Percentiles rank a stretch among this genome's conserved stretches.
phyloP scores from a whole-genome alignment of 2,888 invertebrate species.

The Lamellibrachia columna region DNA sequence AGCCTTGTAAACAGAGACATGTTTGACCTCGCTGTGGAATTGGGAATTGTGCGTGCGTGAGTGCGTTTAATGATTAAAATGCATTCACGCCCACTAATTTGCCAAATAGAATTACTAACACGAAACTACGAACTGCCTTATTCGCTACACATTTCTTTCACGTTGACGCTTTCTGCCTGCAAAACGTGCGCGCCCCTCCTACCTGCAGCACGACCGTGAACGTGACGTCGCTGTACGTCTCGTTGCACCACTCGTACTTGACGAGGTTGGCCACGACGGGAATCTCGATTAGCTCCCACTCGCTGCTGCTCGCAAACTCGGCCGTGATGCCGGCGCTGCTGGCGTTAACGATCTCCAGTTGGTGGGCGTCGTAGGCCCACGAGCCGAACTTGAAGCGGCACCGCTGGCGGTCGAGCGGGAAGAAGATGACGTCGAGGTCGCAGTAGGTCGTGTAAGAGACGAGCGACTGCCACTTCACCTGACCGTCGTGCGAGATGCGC shows the following conservation, averaged over 20 bases:
- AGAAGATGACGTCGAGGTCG: not conserved
- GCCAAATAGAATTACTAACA: too few species aligned
- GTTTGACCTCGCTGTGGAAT: not conserved
- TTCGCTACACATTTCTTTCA: not conserved
- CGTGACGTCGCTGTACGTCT: not conserved
- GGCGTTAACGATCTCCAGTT: not conserved
- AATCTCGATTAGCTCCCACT: not conserved
- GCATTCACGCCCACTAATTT: too few species aligned
- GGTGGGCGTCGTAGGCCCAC: not conserved
- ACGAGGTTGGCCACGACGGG: not conserved
- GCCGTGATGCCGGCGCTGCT: not conserved
- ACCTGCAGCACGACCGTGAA: conserved; percentile 13
- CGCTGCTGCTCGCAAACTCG: not conserved
- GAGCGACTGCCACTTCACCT: not conserved
- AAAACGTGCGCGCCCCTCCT: conserved; percentile 27
- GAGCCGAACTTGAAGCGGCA: conserved; percentile 7
- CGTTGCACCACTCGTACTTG: not conserved
- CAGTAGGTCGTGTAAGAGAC: conserved; percentile 4
- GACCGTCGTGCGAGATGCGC: conserved; percentile 4
- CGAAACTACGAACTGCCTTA: too few species aligned
- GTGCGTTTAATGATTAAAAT: not conserved
- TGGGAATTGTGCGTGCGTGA: not conserved
- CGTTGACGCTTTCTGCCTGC: conserved; percentile 25
- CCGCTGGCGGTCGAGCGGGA: not conserved
- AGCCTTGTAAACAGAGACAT: too few species aligned